A percentile compares a stretch with the other conserved stretches of the same genome.
These are phyloP conservation scores for Latheticus oryzae DNA, from an alignment of 2,888 invertebrate genomes.

Conservation along the genomic window DNA sequence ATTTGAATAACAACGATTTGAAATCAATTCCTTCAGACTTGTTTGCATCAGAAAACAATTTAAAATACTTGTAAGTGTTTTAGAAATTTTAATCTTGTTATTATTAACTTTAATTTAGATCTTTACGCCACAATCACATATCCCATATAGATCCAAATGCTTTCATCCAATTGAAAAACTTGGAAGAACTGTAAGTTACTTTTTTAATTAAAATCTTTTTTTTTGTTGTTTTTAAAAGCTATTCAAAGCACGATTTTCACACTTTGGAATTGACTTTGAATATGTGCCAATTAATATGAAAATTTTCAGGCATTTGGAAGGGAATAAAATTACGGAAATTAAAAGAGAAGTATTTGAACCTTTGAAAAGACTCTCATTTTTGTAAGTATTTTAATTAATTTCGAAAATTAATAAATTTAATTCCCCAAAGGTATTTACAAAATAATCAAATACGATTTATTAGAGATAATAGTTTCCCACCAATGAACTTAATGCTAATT, in stretches of 20 bases:
- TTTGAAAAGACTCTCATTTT: constrained; percentile 6
- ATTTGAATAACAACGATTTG: constrained; percentile 66
- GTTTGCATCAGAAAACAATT: constrained; percentile 60
- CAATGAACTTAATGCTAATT: constrained; percentile 60
- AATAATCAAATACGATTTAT: constrained; percentile 64
- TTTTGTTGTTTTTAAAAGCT: constrained; percentile 3
- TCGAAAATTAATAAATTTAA: too few species aligned
- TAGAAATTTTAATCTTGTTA: too few species aligned
- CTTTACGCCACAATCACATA: constrained; percentile 48
- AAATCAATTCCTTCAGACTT: constrained; percentile 59
- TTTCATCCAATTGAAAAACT: constrained; percentile 42
- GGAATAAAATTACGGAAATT: constrained; percentile 28
- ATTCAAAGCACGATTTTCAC: constrained; percentile 1
- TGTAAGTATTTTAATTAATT: constrained; percentile 28
- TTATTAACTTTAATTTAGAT: constrained; percentile 44
- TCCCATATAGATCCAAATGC: constrained; percentile 42
- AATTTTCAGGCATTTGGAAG: constrained; percentile 30
- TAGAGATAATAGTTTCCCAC: constrained; percentile 60
- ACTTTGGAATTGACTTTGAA: too few species aligned
- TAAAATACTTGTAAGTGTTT: constrained; percentile 63
- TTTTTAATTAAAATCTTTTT: constrained; percentile 25
- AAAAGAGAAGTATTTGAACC: constrained; percentile 14
- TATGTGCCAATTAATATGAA: constrained; percentile 12
- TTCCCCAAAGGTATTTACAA: constrained; percentile 64
- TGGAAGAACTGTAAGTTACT: constrained; percentile 37